phyloP scores from a whole-genome alignment of 2,797 vertebrate genomes.

The Siniperca obscura region DNA sequence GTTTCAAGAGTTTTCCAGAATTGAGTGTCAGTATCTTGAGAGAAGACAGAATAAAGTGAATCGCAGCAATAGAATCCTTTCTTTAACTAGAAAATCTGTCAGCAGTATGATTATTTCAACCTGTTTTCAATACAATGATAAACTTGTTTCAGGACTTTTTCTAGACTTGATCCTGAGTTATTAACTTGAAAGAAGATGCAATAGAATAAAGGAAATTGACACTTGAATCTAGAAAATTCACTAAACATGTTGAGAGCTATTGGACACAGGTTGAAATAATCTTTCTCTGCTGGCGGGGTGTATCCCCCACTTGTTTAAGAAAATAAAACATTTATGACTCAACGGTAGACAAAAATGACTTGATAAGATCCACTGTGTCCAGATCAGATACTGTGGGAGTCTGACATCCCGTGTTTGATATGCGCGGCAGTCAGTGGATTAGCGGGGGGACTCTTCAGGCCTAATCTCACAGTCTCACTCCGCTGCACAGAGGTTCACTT shows the following conservation, averaged over 20 bases:
- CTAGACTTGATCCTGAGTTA: not conserved
- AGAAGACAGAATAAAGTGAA: not conserved
- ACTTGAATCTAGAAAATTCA: not conserved
- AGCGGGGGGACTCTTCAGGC: constrained; percentile 58
- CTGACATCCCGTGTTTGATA: constrained; percentile 64
- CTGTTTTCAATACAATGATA: not conserved
- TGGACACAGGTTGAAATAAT: not conserved
- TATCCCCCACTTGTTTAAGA: not conserved
- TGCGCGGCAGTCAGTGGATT: constrained; percentile 72
- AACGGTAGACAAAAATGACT: not conserved
- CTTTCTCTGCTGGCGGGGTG: not conserved
- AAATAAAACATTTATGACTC: not conserved
- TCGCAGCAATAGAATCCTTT: not conserved
- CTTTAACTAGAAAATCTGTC: not conserved
- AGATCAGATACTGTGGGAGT: constrained; percentile 46
- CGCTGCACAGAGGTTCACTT: constrained; percentile 79
- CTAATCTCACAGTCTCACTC: constrained; percentile 79
- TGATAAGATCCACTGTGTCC: constrained; percentile 17
- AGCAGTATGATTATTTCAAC: not conserved
- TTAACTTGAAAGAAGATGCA: not conserved
- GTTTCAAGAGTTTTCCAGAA: not conserved
- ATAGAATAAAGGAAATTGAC: not conserved
- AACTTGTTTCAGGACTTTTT: not conserved
- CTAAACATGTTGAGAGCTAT: not conserved
- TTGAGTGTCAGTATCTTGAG: not conserved